Evolutionary conservation across 2,888 invertebrate species (phyloP).

Genomic region (Troides oblongomaculatus): DNA sequence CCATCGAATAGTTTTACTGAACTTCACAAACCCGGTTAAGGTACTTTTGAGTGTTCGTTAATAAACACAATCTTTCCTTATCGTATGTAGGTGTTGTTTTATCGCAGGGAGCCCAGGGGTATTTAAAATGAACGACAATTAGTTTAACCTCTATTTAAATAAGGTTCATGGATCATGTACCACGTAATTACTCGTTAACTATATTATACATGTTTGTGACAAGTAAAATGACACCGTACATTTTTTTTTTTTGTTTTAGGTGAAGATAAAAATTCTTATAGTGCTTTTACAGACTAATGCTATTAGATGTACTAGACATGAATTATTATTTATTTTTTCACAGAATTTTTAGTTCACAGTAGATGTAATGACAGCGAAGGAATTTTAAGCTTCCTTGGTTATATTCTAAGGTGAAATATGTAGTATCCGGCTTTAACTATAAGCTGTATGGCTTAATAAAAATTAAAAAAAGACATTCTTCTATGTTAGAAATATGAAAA

Average conservation of each 20-base stretch:
- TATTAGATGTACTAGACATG: too few relatives aligned
- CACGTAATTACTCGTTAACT: conserved; percentile 27
- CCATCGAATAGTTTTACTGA: too few relatives aligned
- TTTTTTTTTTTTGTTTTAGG: not conserved
- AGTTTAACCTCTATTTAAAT: conserved; percentile 72
- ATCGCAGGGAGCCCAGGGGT: conserved; percentile 41
- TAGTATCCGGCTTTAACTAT: too few relatives aligned
- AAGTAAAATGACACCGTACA: not conserved
- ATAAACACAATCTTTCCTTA: conserved; percentile 24
- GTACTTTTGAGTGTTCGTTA: not conserved
- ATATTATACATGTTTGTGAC: conserved; percentile 25
- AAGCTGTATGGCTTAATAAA: too few relatives aligned
- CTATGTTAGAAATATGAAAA: not conserved
- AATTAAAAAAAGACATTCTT: not conserved
- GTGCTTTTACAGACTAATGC: not conserved
- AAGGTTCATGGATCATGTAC: conserved; percentile 28
- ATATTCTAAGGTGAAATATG: too few relatives aligned
- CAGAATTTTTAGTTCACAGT: too few relatives aligned
- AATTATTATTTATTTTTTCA: too few relatives aligned
- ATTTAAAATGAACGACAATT: conserved; percentile 61
- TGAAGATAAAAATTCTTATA: not conserved
- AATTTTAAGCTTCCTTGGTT: too few relatives aligned
- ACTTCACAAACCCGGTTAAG: too few relatives aligned
- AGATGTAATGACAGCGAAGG: too few relatives aligned
- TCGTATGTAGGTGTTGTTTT: conserved; percentile 38